phyloP scores from a whole-genome alignment of 2,888 invertebrate species.

The Chymomyza procnemis region DNA sequence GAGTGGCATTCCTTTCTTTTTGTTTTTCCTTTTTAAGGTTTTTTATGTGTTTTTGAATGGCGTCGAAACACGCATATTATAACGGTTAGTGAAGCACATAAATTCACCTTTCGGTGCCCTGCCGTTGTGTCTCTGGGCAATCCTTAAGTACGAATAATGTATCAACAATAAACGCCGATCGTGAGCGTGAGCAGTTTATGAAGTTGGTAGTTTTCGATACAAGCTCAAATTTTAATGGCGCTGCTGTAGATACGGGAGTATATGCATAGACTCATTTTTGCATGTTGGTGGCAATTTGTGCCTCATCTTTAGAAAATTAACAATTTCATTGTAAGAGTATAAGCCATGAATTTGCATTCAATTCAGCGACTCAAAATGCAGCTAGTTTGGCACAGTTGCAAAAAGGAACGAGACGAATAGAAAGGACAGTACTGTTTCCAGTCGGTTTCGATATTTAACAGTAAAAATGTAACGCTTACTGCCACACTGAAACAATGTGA shows the following conservation, averaged over 20 bases:
- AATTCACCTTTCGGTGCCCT: conserved; percentile 44
- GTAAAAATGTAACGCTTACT: too few relatives aligned
- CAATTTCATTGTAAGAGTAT: neutral
- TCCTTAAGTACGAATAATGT: conserved; percentile 4
- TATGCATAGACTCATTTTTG: neutral
- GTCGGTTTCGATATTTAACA: too few relatives aligned
- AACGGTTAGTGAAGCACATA: conserved; percentile 71
- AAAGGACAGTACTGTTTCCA: too few relatives aligned
- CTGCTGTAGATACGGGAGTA: neutral
- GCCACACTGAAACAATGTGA: too few relatives aligned
- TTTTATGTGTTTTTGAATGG: conserved; percentile 15
- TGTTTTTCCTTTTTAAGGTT: conserved; percentile 60
- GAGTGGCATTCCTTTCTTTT: neutral
- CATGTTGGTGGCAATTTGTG: neutral
- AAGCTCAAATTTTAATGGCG: neutral
- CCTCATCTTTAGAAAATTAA: neutral
- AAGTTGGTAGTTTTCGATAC: conserved; percentile 8
- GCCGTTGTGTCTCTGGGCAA: conserved; percentile 48
- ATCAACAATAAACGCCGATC: conserved; percentile 1
- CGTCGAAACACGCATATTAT: conserved; percentile 58
- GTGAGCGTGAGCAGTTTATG: conserved; percentile 55
- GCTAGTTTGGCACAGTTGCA: too few relatives aligned
- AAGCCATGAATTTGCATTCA: neutral
- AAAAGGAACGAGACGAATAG: too few relatives aligned
- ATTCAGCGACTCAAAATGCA: too few relatives aligned